phyloP scores from a whole-genome alignment of 2,797 vertebrate genomes.

The Sebastes vulpes region DNA sequence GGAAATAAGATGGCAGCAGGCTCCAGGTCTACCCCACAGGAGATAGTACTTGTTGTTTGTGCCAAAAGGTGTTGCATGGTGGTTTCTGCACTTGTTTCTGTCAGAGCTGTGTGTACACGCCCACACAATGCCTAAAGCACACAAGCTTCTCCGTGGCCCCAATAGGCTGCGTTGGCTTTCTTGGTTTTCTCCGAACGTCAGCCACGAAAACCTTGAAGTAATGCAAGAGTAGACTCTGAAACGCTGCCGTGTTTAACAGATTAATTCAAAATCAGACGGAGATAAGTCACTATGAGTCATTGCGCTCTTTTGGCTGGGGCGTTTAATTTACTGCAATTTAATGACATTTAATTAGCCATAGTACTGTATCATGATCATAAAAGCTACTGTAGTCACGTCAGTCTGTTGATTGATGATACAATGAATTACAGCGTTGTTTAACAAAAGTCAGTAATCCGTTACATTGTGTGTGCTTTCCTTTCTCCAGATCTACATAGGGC shows the following conservation, averaged over 20 bases:
- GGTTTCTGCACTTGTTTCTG: conserved; percentile 43
- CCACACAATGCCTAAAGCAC: conserved; percentile 55
- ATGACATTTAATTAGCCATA: conserved; percentile 15
- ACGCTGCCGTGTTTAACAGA: background rate
- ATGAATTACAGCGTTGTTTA: background rate
- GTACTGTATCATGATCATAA: background rate
- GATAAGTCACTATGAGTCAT: conserved; percentile 20
- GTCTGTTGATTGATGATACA: background rate
- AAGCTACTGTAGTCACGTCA: background rate
- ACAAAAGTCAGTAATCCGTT: background rate
- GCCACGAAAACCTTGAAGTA: conserved; percentile 30
- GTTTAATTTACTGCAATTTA: conserved; percentile 15
- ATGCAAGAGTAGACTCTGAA: conserved; percentile 4
- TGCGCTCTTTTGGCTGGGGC: background rate
- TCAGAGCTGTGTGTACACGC: conserved; percentile 38
- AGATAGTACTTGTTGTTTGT: conserved; percentile 55
- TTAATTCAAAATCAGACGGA: background rate
- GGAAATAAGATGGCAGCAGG: conserved; percentile 58
- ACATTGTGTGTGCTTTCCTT: background rate
- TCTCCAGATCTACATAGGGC: conserved; percentile 96
- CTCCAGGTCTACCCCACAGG: conserved; percentile 52
- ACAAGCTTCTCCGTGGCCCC: conserved; percentile 23
- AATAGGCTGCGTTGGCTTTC: conserved; percentile 12
- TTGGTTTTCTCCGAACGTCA: conserved; percentile 29
- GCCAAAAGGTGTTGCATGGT: conserved; percentile 45